Base-by-base conservation (phyloP, 2,797 vertebrate species). In the Sandelia bainsii region DNA sequence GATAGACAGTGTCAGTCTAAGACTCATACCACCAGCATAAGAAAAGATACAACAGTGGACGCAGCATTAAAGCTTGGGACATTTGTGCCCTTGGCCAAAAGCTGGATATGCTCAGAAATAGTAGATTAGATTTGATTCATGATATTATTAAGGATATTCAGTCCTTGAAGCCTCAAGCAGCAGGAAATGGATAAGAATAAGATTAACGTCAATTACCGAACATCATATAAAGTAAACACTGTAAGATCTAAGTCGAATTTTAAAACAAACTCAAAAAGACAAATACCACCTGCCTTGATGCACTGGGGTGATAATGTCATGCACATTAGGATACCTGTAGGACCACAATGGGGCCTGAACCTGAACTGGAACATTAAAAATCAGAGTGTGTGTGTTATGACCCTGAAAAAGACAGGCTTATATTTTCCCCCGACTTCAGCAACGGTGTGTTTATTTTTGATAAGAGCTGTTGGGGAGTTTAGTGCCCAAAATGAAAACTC, bases 401-500 rank as follows among this genome's bases (percentile, higher is more conserved):
- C 80, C 65, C 75, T 58, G 67, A 75, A 70, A 84, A 64, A 62
- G 51, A 74, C 61, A 7, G 52, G 49, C 59, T 77, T 58, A 49
- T 63, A 80, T 56, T 70, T 51, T 29, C 37, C 67, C 58, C 71
- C 49, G 53, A 34, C 39, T 56, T 32, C 70, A 78, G 50, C 45
- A 37, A 65, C 79, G 60, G 69, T 69, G 23, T 87, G 86, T 91
- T 93, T 89, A 86, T 89, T 82, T 90, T 80, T 75, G 85, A 92
- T 92, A 90, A 93, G 88, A 84, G 82, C 79, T 89, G 75, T 77
- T 76, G 46, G 76, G 80, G 80, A 86, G 81, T 87, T 91, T 82
- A 77, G 83, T 81, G 78, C 77, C 87, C 77, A 77, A 86, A 92
- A 90, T 72, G 69, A 86, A 89, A 90, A 85, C 87, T 86, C 77